Conservation (phyloP, 92 coral and sea anemone genomes). For the Epizoanthus rinbou region DNA sequence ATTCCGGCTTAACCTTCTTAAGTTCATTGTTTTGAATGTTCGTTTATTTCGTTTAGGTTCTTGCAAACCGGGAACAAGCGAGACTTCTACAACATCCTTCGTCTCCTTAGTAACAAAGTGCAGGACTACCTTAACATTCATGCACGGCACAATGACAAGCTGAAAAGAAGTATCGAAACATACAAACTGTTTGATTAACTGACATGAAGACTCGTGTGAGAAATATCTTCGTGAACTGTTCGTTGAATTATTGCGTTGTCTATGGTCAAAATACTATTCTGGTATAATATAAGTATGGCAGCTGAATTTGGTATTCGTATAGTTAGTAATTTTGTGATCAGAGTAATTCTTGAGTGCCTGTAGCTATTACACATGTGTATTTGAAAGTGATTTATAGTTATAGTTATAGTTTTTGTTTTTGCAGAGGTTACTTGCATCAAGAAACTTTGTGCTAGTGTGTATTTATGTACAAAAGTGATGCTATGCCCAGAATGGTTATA, state of each 20-base stretch:
- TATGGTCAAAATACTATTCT: no score
- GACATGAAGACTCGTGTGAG: not conserved
- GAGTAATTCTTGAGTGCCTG: not conserved
- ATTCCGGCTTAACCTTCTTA: no score
- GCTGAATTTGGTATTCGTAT: no score
- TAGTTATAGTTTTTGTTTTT: not conserved
- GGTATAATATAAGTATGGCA: no score
- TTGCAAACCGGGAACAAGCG: conserved; percentile 28
- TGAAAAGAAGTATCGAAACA: conserved; percentile 3
- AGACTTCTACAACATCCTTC: conserved; percentile 22
- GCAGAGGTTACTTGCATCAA: not conserved
- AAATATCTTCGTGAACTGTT: not conserved
- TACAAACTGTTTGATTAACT: not conserved
- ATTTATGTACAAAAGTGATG: not conserved
- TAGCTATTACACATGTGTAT: not conserved
- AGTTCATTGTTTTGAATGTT: no score
- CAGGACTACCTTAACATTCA: conserved; percentile 13
- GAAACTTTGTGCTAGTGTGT: not conserved
- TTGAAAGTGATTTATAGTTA: not conserved
- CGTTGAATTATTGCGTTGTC: not conserved
- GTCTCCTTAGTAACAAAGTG: conserved; percentile 21
- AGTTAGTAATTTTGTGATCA: no score
- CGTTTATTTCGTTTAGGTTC: not conserved
- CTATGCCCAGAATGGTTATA: not conserved
- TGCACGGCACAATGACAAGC: conserved; percentile 23